A percentile compares a stretch with the other conserved stretches of the same genome.
phyloP scores from a whole-genome alignment of 1,140 invertebrate species.

The Apis cerana region DNA sequence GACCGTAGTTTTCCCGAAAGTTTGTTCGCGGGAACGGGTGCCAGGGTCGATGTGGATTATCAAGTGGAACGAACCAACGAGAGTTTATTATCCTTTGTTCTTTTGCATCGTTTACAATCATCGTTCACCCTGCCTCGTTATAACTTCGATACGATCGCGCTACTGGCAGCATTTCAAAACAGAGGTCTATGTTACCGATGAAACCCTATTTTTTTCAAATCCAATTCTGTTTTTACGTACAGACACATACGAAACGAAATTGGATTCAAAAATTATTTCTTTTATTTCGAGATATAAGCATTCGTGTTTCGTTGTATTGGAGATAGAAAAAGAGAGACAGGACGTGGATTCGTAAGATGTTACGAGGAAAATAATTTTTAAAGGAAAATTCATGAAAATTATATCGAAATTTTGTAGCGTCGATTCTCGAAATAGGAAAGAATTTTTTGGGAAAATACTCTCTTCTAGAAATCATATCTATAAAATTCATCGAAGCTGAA shows the following conservation, averaged over 20 bases:
- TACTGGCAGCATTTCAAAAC: slow-evolving; percentile 31
- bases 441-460: too few relatives aligned
- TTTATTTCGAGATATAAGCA: too few relatives aligned
- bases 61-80: background rate
- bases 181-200: background rate
- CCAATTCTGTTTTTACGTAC: slow-evolving; percentile 1
- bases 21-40: background rate
- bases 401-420: too few relatives aligned
- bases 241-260: background rate
- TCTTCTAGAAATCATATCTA: too few relatives aligned
- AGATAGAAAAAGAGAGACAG: too few relatives aligned
- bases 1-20: slow-evolving; percentile 4
- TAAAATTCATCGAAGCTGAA: too few relatives aligned
- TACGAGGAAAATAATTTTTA: too few relatives aligned
- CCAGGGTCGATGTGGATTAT: background rate
- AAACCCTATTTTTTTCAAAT: slow-evolving; percentile 19
- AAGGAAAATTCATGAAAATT: too few relatives aligned
- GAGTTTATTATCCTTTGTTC: slow-evolving; percentile 11
- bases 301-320: too few relatives aligned
- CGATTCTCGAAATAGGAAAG: too few relatives aligned
- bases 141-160: slow-evolving; percentile 24
- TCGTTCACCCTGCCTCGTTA: slow-evolving; percentile 8
- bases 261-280: too few relatives aligned
- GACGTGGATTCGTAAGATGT: too few relatives aligned
- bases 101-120: slow-evolving; percentile 11